Base-by-base conservation (phyloP, 2,113 vertebrate genomes). In the Pao palembangensis region DNA sequence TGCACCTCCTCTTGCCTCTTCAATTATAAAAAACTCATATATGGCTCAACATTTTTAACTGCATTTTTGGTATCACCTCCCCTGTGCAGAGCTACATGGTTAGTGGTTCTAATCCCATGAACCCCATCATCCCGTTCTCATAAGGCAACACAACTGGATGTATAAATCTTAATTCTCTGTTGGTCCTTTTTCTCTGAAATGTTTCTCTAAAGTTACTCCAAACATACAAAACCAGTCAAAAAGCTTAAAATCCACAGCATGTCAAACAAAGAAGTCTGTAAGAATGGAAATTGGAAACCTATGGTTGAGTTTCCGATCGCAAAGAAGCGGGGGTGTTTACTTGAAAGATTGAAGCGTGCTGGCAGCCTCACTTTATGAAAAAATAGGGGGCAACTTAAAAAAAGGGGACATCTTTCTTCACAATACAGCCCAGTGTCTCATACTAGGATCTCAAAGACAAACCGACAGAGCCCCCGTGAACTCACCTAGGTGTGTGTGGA, bases 371-470 rank as follows among this genome's bases (percentile, higher is more conserved):
- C 72, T 87, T 88, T 57, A 70, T 75, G 58, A 23, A 69, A 76
- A 79, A 68, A 85, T 81, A 34, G 60, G 44, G 15, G 16, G 43
- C 47, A 51, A 41, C 67, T 82, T 78, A 86, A 53, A 85, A 78
- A 79, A 21, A 44, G 34, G 46, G 64, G 46, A 64, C 67, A 63
- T 58, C 60, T 59, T n/a, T 55, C 58, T 61, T 61, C 38, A 38
- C 72, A 62, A 82, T 67, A 80, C 69, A 69, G 47, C 64, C 62
- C 44, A 51, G 64, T 51, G 56, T 81, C 72, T 88, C 75, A 58
- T 81, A 81, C 54, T 47, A 0, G 61, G 73, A 69, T 64, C 67
- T n/a, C 19, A 74, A 85, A 86, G 63, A 65, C 72, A 89, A 90
- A 89, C 83, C 85, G 63, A 75, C 3, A 18, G 64, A 67, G 55